Conservation (phyloP, 2,113 vertebrate species). For the Oncorhynchus tshawytscha region DNA sequence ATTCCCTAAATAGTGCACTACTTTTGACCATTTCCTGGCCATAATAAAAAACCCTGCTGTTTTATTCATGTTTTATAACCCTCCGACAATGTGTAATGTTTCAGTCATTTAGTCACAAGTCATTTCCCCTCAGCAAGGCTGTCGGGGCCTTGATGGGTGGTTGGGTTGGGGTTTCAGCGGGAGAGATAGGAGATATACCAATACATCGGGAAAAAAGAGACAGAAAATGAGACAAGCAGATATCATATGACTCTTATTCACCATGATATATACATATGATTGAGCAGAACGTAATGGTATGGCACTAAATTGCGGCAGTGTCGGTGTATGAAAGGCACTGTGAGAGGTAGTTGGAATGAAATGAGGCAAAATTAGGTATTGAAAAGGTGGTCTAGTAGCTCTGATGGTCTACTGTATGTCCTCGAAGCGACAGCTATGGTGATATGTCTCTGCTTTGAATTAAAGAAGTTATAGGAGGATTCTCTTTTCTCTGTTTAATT, state of each 20-base stretch:
- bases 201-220: conserved; percentile 18
- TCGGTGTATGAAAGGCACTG: conserved; percentile 1
- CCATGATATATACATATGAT: conserved; percentile 27
- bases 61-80: conserved; percentile 48
- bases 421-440: not conserved
- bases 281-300: conserved; percentile 25
- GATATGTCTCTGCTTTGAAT: not conserved
- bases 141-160: not conserved
- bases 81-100: conserved; percentile 52
- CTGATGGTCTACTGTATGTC: conserved; percentile 4
- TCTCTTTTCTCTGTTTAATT: conserved; percentile 21
- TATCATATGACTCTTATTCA: conserved; percentile 17
- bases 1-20: conserved; percentile 24
- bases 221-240: conserved; percentile 1
- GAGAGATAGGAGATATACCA: not conserved
- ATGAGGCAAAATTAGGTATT: not conserved
- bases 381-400: not conserved
- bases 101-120: conserved; percentile 55
- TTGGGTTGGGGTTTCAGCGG: conserved; percentile 12
- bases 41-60: conserved; percentile 48
- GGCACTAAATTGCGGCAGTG: not conserved
- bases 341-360: not conserved
- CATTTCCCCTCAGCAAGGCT: conserved; percentile 39
- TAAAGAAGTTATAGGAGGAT: not conserved
- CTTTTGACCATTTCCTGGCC: conserved; percentile 20